A percentile compares a stretch with the other conserved stretches of the same genome.
Conservation (phyloP, 2,113 vertebrate genomes). For the Megatriorchis doriae region DNA sequence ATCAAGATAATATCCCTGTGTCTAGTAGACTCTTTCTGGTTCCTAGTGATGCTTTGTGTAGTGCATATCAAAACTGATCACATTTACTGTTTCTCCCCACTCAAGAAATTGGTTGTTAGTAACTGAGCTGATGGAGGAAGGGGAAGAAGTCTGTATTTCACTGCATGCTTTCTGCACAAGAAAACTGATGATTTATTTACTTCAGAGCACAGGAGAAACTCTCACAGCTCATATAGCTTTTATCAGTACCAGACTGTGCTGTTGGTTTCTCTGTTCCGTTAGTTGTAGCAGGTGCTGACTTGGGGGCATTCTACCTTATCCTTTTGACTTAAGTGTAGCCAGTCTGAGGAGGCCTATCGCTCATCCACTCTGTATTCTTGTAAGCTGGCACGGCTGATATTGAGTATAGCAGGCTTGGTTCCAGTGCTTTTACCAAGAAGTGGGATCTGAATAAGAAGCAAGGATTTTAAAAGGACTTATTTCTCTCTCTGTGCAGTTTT, state of each 20-base stretch:
- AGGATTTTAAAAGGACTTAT: background rate
- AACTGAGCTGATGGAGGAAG: background rate
- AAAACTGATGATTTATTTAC: background rate
- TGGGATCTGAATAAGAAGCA: background rate
- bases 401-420: background rate
- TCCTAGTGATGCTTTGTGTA: background rate
- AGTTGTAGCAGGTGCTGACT: background rate
- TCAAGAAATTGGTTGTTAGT: background rate
- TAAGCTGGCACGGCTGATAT: background rate
- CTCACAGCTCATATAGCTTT: background rate
- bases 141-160: background rate
- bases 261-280: background rate
- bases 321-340: background rate
- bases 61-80: background rate
- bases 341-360: background rate
- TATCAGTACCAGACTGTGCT: accelerated
- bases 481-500: background rate
- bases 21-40: background rate
- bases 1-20: background rate
- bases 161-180: background rate
- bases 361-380: background rate
- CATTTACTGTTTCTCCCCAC: background rate
- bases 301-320: background rate
- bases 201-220: background rate
- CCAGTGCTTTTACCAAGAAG: background rate